Base-by-base conservation (phyloP, 2,113 vertebrate genomes). In the Ondatra zibethicus region DNA sequence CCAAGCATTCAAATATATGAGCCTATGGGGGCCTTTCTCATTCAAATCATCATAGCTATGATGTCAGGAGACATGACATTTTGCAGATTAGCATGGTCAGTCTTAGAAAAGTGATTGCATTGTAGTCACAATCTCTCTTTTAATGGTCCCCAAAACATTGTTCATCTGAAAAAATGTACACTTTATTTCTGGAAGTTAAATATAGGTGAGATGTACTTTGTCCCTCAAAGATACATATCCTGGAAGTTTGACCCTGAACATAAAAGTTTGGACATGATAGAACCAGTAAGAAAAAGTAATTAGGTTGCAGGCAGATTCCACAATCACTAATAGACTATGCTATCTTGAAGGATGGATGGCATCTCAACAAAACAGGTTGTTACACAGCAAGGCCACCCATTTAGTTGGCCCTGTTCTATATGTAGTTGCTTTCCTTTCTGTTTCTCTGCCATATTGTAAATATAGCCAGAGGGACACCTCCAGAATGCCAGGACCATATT, bases 111-210 rank as follows among this genome's bases (percentile, higher is more conserved):
- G 5, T 61, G 50, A 78, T n/a, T 45, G 1, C 17, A 82, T 50
- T 88, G 52, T 58, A 84, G 68, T 86, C 14, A 86, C 23, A 94
- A 94, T 94, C 80, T 96, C 52, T 58, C 73, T 63, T 96, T 77
- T 86, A 93, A 91, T 80, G 50, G 63, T 91, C 50, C 42, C 80
- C 2, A 58, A 91, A 86, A 86, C 27, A 52, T 27, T 36, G 2
- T 68, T 87, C 55, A 91, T 36, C 1, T 88, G 19, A 88, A 39
- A 91, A 91, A 70, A 85, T 23, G 84, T 27, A 89, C 11, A 88
- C 42, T 90, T 94, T 81, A 61, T 55, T 88, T n/a, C 31, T 89
- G 55, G 70, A 12, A 25, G 29, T n/a, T 85, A 84, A 63, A 39
- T 61, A 17, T 31, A 17, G 63, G 4, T 27, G 23, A 19, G n/a